A percentile compares a stretch with the other conserved stretches of the same genome.
phyloP scores from a whole-genome alignment of 1,140 invertebrate species.

The Drosophila nebulosa region DNA sequence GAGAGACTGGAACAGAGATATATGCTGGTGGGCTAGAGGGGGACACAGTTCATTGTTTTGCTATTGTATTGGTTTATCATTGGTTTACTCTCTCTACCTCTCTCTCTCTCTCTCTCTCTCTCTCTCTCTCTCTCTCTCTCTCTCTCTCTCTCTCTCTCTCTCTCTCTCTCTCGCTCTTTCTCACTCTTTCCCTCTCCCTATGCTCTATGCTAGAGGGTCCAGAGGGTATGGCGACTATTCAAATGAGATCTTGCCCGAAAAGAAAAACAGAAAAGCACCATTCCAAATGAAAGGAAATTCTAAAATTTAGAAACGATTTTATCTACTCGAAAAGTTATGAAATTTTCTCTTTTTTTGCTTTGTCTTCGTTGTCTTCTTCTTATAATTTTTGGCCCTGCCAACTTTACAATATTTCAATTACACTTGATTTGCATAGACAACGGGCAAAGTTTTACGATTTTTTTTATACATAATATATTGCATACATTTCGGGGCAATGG shows the following conservation, averaged over 20 bases:
- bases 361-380: neutral
- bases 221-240: neutral
- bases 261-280: neutral
- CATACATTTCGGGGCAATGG: neutral
- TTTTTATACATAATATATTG: too few relatives aligned
- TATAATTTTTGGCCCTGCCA: neutral
- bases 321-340: neutral
- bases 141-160: too few relatives aligned
- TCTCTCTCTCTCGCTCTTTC: too few relatives aligned
- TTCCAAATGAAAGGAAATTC: neutral
- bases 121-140: too few relatives aligned
- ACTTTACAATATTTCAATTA: neutral
- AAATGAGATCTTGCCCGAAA: neutral
- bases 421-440: neutral
- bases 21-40: too few relatives aligned
- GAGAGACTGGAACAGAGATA: too few relatives aligned
- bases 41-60: conserved; percentile 53
- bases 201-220: neutral
- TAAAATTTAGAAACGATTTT: neutral
- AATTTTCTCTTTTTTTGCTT: neutral
- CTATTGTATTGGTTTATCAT: conserved; percentile 38
- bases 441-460: neutral
- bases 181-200: too few relatives aligned
- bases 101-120: too few relatives aligned
- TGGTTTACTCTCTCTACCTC: conserved; percentile 22